These are phyloP conservation scores for Orientallactaga bullata DNA, from an alignment of 2,113 vertebrate genomes.

Conservation along the genomic window DNA sequence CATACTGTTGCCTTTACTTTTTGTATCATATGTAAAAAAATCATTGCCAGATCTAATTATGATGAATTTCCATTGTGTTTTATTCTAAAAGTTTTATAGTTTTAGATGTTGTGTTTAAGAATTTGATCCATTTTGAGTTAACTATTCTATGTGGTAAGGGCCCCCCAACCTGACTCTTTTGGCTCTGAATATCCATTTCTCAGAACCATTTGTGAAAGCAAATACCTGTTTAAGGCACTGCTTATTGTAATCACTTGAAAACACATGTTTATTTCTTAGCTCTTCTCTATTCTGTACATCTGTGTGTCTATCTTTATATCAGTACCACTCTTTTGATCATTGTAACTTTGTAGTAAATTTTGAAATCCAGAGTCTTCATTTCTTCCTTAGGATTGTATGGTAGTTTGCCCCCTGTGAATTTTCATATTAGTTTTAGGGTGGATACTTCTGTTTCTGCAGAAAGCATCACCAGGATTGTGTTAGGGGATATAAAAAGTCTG, in stretches of 20 bases:
- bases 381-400: not conserved
- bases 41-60: not conserved
- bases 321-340: not conserved
- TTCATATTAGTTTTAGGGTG: not conserved
- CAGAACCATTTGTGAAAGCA: not conserved
- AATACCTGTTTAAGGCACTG: not conserved
- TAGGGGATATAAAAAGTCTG: not conserved
- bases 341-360: constrained; percentile 3
- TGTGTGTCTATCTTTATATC: not conserved
- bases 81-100: not conserved
- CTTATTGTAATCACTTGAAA: not conserved
- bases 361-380: not conserved
- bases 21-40: not conserved
- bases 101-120: not conserved
- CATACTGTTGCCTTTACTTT: not conserved
- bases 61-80: not conserved
- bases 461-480: not conserved
- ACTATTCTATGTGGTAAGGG: not conserved
- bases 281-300: not conserved
- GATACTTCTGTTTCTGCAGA: constrained; percentile 25
- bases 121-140: not conserved
- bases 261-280: not conserved
- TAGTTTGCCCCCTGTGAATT: not conserved
- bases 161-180: constrained; percentile 10
- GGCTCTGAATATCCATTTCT: not conserved